Conservation (phyloP, 2,113 vertebrate genomes). For the Lepus europaeus region DNA sequence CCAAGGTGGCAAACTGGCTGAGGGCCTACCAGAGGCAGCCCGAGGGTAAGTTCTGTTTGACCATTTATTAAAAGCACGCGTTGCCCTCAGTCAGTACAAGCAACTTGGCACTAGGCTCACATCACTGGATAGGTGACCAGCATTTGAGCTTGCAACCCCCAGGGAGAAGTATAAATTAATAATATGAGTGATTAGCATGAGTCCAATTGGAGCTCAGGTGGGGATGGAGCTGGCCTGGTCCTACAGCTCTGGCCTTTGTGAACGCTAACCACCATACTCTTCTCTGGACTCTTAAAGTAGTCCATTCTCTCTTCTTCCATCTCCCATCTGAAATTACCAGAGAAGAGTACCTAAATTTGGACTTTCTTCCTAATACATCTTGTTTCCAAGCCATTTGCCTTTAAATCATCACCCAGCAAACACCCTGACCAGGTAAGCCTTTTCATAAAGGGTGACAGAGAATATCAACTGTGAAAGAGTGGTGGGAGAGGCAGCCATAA, state of each 20-base stretch:
- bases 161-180: no score
- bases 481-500: not conserved
- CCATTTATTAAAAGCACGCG: conserved; percentile 34
- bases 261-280: no score
- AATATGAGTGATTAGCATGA: not conserved
- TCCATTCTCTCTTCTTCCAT: not conserved
- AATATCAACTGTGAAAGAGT: not conserved
- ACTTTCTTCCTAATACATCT: not conserved
- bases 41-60: not conserved
- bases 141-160: not conserved
- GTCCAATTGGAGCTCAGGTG: not conserved
- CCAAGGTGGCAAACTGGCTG: conserved; percentile 60
- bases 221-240: not conserved
- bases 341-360: not conserved
- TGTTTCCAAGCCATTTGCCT: not conserved
- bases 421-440: not conserved
- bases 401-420: not conserved
- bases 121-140: not conserved
- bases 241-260: not conserved
- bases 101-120: not conserved
- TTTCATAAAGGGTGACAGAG: not conserved
- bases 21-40: conserved; percentile 37
- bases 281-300: not conserved
- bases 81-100: not conserved
- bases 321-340: not conserved